A percentile compares a stretch with the other conserved stretches of the same genome.
phyloP scores from a whole-genome alignment of 92 coral and sea anemone species.

The Virgularia gustaviana region DNA sequence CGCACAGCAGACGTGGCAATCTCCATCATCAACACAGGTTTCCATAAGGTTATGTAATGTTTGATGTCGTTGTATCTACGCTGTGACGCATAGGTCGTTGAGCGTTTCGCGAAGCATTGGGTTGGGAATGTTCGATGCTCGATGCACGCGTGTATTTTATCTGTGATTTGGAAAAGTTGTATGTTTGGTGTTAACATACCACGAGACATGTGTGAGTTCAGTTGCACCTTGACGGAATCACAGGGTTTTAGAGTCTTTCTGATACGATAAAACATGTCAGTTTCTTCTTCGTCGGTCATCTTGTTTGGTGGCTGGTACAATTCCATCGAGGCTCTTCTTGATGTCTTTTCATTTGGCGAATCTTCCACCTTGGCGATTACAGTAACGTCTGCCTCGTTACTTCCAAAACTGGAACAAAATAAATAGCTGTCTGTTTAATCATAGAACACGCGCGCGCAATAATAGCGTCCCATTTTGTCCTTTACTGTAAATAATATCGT shows the following conservation, averaged over 20 bases:
- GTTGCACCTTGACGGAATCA: slow-evolving; percentile 62
- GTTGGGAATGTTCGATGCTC: slow-evolving; percentile 79
- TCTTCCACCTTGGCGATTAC: too few relatives aligned
- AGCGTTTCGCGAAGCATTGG: slow-evolving; percentile 64
- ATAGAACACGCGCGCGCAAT: too few relatives aligned
- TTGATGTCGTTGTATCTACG: slow-evolving; percentile 43
- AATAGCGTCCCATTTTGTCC: too few relatives aligned
- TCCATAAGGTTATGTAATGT: slow-evolving; percentile 64
- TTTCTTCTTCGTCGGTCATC: too few relatives aligned
- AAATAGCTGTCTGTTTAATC: too few relatives aligned
- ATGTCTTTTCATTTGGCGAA: too few relatives aligned
- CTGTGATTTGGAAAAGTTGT: slow-evolving; percentile 66
- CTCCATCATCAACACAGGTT: slow-evolving; percentile 84
- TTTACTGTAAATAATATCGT: too few relatives aligned
- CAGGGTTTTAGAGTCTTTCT: slow-evolving; percentile 46
- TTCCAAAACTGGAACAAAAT: too few relatives aligned
- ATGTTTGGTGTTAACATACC: slow-evolving; percentile 69
- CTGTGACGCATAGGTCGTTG: slow-evolving; percentile 57
- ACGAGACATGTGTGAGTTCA: slow-evolving; percentile 53
- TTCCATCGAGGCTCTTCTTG: too few relatives aligned
- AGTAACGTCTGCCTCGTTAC: too few relatives aligned
- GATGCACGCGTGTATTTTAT: slow-evolving; percentile 63
- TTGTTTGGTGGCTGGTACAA: too few relatives aligned
- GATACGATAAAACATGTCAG: neutral
- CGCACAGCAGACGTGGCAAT: slow-evolving; percentile 70